A percentile compares a stretch with the other conserved stretches of the same genome.
Evolutionary conservation across 1,140 invertebrate species (phyloP).

Genomic region (Aphelenchoides avenae): DNA sequence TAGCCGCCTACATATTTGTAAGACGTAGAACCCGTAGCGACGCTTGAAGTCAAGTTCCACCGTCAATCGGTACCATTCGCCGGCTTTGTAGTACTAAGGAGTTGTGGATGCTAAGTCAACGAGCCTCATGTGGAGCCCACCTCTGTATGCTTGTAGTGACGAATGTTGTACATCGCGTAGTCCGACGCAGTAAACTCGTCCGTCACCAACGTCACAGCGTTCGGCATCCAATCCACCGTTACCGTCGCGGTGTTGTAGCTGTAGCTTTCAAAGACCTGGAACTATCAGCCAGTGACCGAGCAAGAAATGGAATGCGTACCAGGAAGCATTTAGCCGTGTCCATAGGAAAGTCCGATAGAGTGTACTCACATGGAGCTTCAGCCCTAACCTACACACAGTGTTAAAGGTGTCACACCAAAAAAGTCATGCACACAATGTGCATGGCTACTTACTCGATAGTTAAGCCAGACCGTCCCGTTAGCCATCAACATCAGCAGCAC

Average conservation of each 20-base stretch:
- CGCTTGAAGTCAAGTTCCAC: slow-evolving; percentile 52
- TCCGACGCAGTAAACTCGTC: slow-evolving; percentile 48
- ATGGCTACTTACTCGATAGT: slow-evolving; percentile 52
- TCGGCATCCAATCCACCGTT: slow-evolving; percentile 52
- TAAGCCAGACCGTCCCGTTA: slow-evolving; percentile 58
- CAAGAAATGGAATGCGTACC: slow-evolving; percentile 33
- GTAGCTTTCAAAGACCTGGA: slow-evolving; percentile 55
- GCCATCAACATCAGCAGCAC: slow-evolving; percentile 55
- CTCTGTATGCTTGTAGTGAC: slow-evolving; percentile 48
- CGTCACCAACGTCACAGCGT: slow-evolving; percentile 43
- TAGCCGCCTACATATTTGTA: too few species aligned
- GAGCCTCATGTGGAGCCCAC: slow-evolving; percentile 10
- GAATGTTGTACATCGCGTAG: slow-evolving; percentile 33
- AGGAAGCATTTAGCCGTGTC: slow-evolving; percentile 46
- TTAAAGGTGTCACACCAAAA: too few species aligned
- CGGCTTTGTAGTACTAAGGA: slow-evolving; percentile 53
- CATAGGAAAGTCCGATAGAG: slow-evolving; percentile 54
- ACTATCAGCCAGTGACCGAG: slow-evolving; percentile 4
- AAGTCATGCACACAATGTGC: too few species aligned
- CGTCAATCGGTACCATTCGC: slow-evolving; percentile 57
- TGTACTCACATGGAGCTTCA: slow-evolving; percentile 54
- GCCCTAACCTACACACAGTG: slow-evolving; percentile 53
- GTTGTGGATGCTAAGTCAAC: neutral
- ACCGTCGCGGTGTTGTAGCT: slow-evolving; percentile 58
- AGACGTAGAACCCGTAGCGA: slow-evolving; percentile 54